These are phyloP conservation scores for Escarpia spicata DNA, from an alignment of 2,888 invertebrate genomes.

Conservation along the genomic window DNA sequence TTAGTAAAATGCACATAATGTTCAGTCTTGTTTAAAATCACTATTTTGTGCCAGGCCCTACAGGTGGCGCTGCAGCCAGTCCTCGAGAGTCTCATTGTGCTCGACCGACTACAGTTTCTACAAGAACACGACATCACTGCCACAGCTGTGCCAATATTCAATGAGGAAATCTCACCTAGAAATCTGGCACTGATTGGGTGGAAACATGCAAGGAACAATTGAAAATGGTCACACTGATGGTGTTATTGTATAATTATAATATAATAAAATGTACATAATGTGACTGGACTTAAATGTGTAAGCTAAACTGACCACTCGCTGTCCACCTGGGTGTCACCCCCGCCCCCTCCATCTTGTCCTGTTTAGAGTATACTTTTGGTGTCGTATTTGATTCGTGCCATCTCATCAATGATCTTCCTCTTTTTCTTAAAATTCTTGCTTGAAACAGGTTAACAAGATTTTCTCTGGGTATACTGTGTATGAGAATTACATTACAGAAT, in stretches of 20 bases:
- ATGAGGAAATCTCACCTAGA: constrained; percentile 57
- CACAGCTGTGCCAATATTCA: constrained; percentile 52
- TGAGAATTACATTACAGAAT: too few species aligned
- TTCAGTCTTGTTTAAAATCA: neutral
- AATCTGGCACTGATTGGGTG: constrained; percentile 46
- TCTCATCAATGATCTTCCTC: too few species aligned
- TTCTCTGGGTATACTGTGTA: too few species aligned
- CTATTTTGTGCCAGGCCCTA: neutral
- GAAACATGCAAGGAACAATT: neutral
- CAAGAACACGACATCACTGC: constrained; percentile 46
- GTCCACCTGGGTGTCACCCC: too few species aligned
- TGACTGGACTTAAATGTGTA: too few species aligned
- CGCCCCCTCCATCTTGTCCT: too few species aligned
- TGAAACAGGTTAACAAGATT: too few species aligned
- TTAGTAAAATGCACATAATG: neutral
- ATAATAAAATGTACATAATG: neutral
- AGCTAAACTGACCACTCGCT: too few species aligned
- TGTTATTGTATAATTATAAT: too few species aligned
- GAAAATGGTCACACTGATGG: neutral
- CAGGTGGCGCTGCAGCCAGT: constrained; percentile 53
- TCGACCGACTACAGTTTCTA: constrained; percentile 52
- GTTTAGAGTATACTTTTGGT: too few species aligned
- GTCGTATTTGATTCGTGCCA: too few species aligned
- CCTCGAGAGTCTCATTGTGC: constrained; percentile 51
- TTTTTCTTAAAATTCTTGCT: too few species aligned